Evolutionary conservation across 2,113 vertebrate genomes (phyloP), one percentile per base, ranked within the genome.

Genomic region (Colius striatus): DNA sequence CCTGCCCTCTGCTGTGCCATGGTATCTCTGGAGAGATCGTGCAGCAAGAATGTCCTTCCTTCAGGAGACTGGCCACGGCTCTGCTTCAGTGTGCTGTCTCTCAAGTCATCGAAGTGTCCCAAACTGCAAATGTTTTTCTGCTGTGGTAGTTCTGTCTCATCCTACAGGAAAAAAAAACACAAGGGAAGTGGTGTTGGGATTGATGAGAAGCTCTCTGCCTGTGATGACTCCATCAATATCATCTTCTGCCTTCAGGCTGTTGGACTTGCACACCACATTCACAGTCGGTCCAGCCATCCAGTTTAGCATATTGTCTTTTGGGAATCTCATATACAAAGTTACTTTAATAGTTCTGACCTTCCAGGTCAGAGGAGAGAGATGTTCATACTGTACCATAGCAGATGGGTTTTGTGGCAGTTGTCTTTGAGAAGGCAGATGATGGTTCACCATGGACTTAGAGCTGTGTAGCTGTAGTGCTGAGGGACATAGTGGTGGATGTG

Each of bases 211-310:
- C 45, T 83, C 36, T 85, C 53, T 87, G 38, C 43, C 30, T 36
- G 0, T 2, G 4, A 25, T 81, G 61, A 16, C 15, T 58, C 43
- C 30, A 10, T 34, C 10, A 1, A 19, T 21, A 38, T 30, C 13
- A 16, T 55, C 61, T 41, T 51, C 60, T 89, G 47, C 27, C 13
- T 43, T 74, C 34, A 8, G 61, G 57, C 36, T 74, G 70, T 25
- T 45, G 51, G 27, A 32, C 36, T 25, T 87, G 36, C 21, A 22
- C 21, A 22, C 27, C 4, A 7, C 0, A 0, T 29, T 91, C 2
- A 8, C 38, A 76, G 67, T 27, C 78, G 53, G 34, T 50, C 15
- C 54, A 51, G 68, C 55, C 58, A n/a, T 34, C 34, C 48, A 8
- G 32, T 27, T 65, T 26, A 58, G n/a, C 11, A 3, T 13, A 6